A percentile compares a stretch with the other conserved stretches of the same genome.
These are phyloP conservation scores for Agonopterix subpropinquella DNA, from an alignment of 2,888 invertebrate genomes.

Conservation along the genomic window DNA sequence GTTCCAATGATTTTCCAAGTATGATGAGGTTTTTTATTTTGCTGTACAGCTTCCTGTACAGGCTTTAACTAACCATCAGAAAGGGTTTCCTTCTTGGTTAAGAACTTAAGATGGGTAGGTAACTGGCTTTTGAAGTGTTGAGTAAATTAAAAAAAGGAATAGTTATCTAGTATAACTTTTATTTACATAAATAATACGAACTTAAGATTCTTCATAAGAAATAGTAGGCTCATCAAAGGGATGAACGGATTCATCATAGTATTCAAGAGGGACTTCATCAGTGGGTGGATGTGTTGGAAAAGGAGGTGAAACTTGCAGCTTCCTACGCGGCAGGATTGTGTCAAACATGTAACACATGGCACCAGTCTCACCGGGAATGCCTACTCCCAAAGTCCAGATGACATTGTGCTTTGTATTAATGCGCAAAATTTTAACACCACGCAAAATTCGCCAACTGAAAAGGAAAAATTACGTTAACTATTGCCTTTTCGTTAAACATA, in stretches of 20 bases:
- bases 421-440: constrained; percentile 87
- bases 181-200: neutral
- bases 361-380: constrained; percentile 89
- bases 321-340: constrained; percentile 80
- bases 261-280: constrained; percentile 80
- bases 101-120: too few relatives aligned
- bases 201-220: constrained; percentile 66
- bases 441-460: constrained; percentile 73
- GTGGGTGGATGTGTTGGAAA: constrained; percentile 88
- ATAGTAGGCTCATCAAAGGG: constrained; percentile 83
- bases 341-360: constrained; percentile 88
- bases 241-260: constrained; percentile 85
- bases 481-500: too few relatives aligned
- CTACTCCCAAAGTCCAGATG: constrained; percentile 89
- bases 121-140: too few relatives aligned
- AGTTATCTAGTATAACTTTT: neutral
- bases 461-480: neutral
- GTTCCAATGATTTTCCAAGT: too few relatives aligned
- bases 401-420: constrained; percentile 97
- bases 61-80: too few relatives aligned
- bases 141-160: neutral
- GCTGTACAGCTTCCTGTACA: too few relatives aligned
- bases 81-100: too few relatives aligned
- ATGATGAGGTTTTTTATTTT: too few relatives aligned
- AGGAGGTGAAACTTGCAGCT: constrained; percentile 76